Evolutionary conservation across 2,797 vertebrate species (phyloP).

Genomic region (Poecilia velifera): DNA sequence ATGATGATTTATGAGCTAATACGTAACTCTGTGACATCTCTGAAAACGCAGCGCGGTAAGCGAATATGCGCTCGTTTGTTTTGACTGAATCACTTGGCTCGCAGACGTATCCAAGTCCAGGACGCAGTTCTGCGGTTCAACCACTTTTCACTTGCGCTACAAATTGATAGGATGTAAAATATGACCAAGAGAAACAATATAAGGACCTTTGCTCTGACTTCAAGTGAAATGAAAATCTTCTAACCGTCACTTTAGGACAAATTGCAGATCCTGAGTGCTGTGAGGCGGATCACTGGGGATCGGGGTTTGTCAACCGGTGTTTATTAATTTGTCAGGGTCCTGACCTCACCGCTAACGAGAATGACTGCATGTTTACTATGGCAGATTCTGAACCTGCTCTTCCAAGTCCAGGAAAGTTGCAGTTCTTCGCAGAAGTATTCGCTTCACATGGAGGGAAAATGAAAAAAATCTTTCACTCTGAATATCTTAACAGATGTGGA

Average conservation of each 20-base stretch:
- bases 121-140: constrained; percentile 33
- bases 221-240: constrained; percentile 21
- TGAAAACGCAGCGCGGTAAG: constrained; percentile 39
- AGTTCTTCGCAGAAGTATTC: not conserved
- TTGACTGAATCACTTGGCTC: constrained; percentile 17
- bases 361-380: constrained; percentile 51
- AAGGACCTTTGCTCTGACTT: constrained; percentile 20
- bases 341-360: constrained; percentile 53
- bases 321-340: constrained; percentile 12
- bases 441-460: not conserved
- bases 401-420: constrained; percentile 25
- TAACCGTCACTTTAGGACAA: constrained; percentile 27
- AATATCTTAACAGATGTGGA: not conserved
- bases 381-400: constrained; percentile 30
- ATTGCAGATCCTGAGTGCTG: constrained; percentile 35
- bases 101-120: not conserved
- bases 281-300: constrained; percentile 15
- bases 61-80: constrained; percentile 36
- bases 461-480: not conserved
- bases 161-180: constrained; percentile 49
- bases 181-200: constrained; percentile 35
- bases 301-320: constrained; percentile 21
- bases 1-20: constrained; percentile 60
- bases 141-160: constrained; percentile 26
- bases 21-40: constrained; percentile 50